Evolutionary conservation across 2,797 vertebrate genomes (phyloP).

Genomic region (Rhyacichthys aspro): DNA sequence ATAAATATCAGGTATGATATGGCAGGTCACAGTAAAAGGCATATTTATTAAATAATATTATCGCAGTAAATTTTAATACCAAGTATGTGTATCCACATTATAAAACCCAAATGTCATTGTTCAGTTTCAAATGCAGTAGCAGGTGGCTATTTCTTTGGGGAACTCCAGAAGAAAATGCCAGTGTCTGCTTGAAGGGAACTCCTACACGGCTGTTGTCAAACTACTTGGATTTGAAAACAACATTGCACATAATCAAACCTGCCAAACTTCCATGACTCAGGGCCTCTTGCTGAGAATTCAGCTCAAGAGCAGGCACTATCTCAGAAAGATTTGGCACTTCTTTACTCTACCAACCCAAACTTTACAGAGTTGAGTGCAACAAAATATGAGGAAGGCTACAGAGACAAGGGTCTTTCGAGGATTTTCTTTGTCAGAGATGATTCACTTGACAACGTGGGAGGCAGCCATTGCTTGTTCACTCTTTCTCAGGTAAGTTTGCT

Average conservation of each 20-base stretch:
- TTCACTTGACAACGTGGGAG: slow-evolving; percentile 30
- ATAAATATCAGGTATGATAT: too few relatives aligned
- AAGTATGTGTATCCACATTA: too few relatives aligned
- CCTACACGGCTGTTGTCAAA: neutral
- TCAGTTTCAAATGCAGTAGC: slow-evolving; percentile 1
- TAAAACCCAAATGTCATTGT: too few relatives aligned
- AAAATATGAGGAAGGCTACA: neutral
- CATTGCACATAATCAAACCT: slow-evolving; percentile 3
- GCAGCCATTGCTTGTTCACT: slow-evolving; percentile 6
- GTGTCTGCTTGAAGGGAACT: slow-evolving; percentile 5
- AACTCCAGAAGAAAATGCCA: neutral
- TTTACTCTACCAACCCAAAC: slow-evolving; percentile 17
- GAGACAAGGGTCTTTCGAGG: slow-evolving; percentile 31
- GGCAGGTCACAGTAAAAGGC: too few relatives aligned
- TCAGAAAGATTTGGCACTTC: neutral
- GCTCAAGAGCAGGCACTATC: neutral
- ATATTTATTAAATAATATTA: too few relatives aligned
- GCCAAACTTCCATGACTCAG: neutral
- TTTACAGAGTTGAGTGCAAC: slow-evolving; percentile 8
- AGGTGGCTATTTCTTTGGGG: slow-evolving; percentile 13
- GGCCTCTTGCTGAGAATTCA: neutral
- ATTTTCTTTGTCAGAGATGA: slow-evolving; percentile 45
- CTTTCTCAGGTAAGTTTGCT: slow-evolving; percentile 5
- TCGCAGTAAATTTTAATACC: neutral
- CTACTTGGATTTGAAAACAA: neutral